A percentile compares a stretch with the other conserved stretches of the same genome.
These are phyloP conservation scores for Alentia gelatinosa DNA, from an alignment of 2,888 invertebrate species.

Conservation along the genomic window DNA sequence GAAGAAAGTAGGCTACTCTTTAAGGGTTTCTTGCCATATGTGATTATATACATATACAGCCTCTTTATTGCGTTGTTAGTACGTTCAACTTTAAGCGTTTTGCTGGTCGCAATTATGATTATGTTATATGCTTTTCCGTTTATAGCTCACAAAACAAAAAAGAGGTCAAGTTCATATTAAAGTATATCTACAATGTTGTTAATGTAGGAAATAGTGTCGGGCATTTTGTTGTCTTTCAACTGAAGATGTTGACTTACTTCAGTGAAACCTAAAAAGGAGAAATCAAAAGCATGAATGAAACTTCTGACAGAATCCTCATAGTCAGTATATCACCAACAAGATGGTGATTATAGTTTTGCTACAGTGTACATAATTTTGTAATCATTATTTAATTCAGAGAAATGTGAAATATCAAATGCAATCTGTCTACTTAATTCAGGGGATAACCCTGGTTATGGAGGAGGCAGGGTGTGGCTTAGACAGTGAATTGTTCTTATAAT, in stretches of 20 bases:
- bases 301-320: too few relatives aligned
- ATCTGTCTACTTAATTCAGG: slow-evolving; percentile 23
- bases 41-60: neutral
- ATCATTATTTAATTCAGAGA: slow-evolving; percentile 22
- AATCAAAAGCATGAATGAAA: neutral
- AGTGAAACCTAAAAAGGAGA: too few relatives aligned
- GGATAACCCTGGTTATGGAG: too few relatives aligned
- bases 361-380: slow-evolving; percentile 25
- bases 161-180: neutral
- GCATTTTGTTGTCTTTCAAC: neutral
- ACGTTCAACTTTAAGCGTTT: neutral
- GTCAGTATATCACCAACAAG: too few relatives aligned
- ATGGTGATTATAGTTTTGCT: neutral
- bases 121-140: neutral
- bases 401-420: neutral
- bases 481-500: too few relatives aligned
- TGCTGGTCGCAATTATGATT: neutral
- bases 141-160: neutral
- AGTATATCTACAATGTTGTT: neutral
- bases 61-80: neutral
- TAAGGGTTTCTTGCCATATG: neutral
- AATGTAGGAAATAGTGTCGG: neutral
- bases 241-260: neutral
- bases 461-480: too few relatives aligned
- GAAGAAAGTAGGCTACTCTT: neutral